Evolutionary conservation across 2,888 invertebrate species (phyloP).

Genomic region (Spicauda simplicius): DNA sequence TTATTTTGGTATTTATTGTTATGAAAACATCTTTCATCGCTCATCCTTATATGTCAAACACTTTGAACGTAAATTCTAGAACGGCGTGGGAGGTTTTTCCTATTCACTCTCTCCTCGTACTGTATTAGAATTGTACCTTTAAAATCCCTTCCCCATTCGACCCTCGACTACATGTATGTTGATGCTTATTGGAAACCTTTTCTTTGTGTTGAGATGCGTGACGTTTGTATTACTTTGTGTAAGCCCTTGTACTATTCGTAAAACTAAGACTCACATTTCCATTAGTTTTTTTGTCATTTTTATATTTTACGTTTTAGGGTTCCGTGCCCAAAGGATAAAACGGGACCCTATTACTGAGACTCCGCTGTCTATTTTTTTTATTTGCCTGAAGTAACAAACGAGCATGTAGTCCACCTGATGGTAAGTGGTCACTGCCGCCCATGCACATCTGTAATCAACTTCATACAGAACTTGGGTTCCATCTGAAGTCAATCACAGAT

Average conservation of each 20-base stretch:
- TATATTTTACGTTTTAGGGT: too few species aligned
- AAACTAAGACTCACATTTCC: slow-evolving; percentile 1
- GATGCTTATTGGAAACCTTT: slow-evolving; percentile 65
- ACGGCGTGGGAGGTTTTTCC: slow-evolving; percentile 43
- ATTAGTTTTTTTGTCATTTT: too few species aligned
- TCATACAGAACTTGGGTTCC: too few species aligned
- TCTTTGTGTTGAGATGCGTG: slow-evolving; percentile 62
- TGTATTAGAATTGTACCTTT: slow-evolving; percentile 74
- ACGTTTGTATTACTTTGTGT: slow-evolving; percentile 23
- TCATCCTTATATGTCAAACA: neutral
- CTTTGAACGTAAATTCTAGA: slow-evolving; percentile 1
- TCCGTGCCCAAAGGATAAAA: too few species aligned
- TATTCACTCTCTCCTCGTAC: slow-evolving; percentile 64
- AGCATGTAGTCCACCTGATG: too few species aligned
- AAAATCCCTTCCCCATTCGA: slow-evolving; percentile 65
- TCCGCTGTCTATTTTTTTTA: too few species aligned
- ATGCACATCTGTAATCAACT: too few species aligned
- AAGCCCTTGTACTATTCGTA: slow-evolving; percentile 1
- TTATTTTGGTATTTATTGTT: too few species aligned
- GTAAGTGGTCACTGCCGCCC: too few species aligned
- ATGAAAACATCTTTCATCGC: neutral
- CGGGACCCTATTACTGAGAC: too few species aligned
- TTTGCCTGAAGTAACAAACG: too few species aligned
- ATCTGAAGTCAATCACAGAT: too few species aligned
- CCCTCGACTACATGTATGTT: slow-evolving; percentile 56